Evolutionary conservation across 2,888 invertebrate species (phyloP).

Genomic region (Alviniconcha strummeri): DNA sequence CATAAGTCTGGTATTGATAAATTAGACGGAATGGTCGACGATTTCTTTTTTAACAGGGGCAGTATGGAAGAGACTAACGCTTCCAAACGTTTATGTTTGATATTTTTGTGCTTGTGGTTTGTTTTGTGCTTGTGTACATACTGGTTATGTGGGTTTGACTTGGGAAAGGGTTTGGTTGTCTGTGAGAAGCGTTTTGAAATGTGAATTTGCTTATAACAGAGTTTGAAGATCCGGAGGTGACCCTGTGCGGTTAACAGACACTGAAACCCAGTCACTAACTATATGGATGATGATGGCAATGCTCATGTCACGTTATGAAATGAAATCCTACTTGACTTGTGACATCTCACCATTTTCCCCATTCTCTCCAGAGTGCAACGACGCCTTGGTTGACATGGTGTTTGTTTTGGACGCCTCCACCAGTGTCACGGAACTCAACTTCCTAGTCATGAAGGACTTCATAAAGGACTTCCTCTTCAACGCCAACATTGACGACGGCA

Average conservation of each 20-base stretch:
- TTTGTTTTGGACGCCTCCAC: constrained; percentile 62
- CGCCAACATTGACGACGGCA: constrained; percentile 59
- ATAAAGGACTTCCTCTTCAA: constrained; percentile 25
- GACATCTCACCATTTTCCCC: constrained; percentile 41
- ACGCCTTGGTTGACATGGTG: constrained; percentile 51
- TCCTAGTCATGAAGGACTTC: constrained; percentile 49
- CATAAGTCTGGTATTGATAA: background rate
- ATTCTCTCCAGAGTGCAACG: constrained; percentile 37
- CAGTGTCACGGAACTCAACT: constrained; percentile 58
- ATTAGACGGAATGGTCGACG: background rate
- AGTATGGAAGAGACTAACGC: too few species aligned
- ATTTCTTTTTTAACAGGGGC: too few species aligned
- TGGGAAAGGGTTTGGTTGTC: too few species aligned
- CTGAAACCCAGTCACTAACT: background rate
- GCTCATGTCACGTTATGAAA: constrained; percentile 43
- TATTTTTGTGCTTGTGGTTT: too few species aligned
- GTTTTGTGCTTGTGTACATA: too few species aligned
- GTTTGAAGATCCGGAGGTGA: too few species aligned
- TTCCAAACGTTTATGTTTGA: too few species aligned
- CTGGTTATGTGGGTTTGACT: too few species aligned
- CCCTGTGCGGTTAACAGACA: too few species aligned
- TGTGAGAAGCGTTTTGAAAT: too few species aligned
- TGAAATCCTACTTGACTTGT: constrained; percentile 32
- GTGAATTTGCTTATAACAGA: too few species aligned
- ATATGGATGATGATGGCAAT: constrained; percentile 25